Conservation (phyloP, 1,140 invertebrate species). For the Drosophila tropicalis region DNA sequence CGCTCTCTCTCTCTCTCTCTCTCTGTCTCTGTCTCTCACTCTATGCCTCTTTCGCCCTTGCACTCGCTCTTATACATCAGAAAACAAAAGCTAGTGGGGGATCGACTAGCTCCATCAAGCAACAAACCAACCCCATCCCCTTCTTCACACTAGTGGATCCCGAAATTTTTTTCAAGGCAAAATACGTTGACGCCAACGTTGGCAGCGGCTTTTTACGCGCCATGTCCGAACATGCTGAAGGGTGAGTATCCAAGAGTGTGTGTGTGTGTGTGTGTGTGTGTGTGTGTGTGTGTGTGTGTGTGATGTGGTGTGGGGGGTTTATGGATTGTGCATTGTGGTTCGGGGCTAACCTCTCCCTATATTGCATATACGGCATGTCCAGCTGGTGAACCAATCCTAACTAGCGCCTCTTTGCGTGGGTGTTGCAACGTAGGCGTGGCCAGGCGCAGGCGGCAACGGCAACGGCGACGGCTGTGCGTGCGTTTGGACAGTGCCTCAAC, state of each 20-base stretch:
- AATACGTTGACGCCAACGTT: conserved; percentile 59
- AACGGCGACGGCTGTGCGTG: conserved; percentile 47
- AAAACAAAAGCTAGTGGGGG: no score
- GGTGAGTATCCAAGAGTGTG: not conserved
- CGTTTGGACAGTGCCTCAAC: conserved; percentile 7
- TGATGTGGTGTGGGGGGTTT: not conserved
- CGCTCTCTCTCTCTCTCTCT: conserved; percentile 1
- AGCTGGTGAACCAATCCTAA: conserved; percentile 78
- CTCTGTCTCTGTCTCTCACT: not conserved
- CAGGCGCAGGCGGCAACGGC: conserved; percentile 58
- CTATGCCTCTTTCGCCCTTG: not conserved
- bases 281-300: no score
- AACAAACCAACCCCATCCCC: no score
- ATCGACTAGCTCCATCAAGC: no score
- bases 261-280: not conserved
- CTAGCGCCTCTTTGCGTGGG: conserved; percentile 73
- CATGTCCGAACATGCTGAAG: conserved; percentile 48
- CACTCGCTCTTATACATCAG: not conserved
- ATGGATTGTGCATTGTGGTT: not conserved
- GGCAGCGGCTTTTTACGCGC: conserved; percentile 74
- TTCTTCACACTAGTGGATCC: conserved; percentile 36
- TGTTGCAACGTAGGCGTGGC: conserved; percentile 75
- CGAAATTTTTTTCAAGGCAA: conserved; percentile 64
- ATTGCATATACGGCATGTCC: conserved; percentile 46
- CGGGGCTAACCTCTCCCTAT: conserved; percentile 1